phyloP scores from a whole-genome alignment of 2,113 vertebrate genomes.

The Centropus unirufus region DNA sequence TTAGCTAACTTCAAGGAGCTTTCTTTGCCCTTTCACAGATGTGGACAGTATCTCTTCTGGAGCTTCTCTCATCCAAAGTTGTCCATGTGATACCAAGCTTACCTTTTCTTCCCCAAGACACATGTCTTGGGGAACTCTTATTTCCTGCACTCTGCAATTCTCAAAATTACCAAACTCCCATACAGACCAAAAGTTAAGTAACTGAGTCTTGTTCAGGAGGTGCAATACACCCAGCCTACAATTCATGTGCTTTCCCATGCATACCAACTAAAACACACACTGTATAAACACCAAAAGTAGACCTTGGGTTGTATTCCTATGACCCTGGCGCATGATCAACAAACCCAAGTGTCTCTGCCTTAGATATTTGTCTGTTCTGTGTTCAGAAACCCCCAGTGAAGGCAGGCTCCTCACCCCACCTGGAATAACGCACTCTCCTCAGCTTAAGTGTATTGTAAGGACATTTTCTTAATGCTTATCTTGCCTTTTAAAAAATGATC shows the following conservation, averaged over 20 bases:
- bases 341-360: background rate
- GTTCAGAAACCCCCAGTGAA: background rate
- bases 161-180: background rate
- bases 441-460: background rate
- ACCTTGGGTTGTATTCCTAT: background rate
- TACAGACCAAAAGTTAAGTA: background rate
- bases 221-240: background rate
- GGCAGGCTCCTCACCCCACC: background rate
- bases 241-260: background rate
- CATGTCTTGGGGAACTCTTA: fast-evolving
- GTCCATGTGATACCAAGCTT: background rate
- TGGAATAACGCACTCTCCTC: background rate
- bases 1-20: background rate
- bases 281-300: background rate
- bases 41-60: background rate
- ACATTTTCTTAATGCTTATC: background rate
- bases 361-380: background rate
- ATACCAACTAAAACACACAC: background rate
- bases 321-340: background rate
- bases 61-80: background rate
- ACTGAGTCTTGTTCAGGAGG: background rate
- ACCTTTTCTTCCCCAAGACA: background rate
- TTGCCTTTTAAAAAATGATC: background rate
- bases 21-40: background rate
- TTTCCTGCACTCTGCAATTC: background rate